These are phyloP conservation scores for Drosophila pegasa DNA, from an alignment of 2,888 invertebrate species.

Conservation along the genomic window DNA sequence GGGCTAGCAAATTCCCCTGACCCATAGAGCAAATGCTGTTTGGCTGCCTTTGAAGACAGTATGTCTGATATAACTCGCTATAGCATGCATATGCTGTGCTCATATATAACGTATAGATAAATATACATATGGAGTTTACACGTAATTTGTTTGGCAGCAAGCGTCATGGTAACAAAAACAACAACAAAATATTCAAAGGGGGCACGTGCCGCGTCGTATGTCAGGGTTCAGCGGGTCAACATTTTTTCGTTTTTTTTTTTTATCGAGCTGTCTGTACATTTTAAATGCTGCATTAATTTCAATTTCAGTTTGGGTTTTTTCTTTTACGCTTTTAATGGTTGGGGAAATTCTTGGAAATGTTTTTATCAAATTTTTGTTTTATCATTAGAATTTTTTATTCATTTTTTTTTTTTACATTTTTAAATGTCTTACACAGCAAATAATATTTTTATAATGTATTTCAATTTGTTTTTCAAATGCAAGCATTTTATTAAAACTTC, in stretches of 20 bases:
- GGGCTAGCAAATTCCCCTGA: slow-evolving; percentile 24
- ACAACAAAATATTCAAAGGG: slow-evolving; percentile 18
- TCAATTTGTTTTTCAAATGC: not conserved
- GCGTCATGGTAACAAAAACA: slow-evolving; percentile 60
- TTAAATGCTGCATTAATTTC: slow-evolving; percentile 53
- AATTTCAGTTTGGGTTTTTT: slow-evolving; percentile 22
- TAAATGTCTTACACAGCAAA: not conserved
- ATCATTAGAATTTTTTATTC: not conserved
- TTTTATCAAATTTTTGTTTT: not conserved
- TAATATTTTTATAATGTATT: not conserved
- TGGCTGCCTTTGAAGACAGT: slow-evolving; percentile 42
- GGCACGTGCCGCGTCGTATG: slow-evolving; percentile 23
- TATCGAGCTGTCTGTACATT: slow-evolving; percentile 34
- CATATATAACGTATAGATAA: not conserved
- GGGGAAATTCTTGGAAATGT: not conserved
- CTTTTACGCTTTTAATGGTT: slow-evolving; percentile 17
- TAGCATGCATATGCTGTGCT: not conserved
- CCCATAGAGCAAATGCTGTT: slow-evolving; percentile 48
- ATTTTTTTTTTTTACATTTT: not conserved
- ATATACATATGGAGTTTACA: slow-evolving; percentile 28
- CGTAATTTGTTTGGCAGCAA: slow-evolving; percentile 54
- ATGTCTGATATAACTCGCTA: slow-evolving; percentile 8
- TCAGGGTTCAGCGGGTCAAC: slow-evolving; percentile 55
- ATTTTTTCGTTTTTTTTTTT: slow-evolving; percentile 7
- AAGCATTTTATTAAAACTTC: no score